A percentile compares a stretch with the other conserved stretches of the same genome.
Evolutionary conservation across 2,113 vertebrate genomes (phyloP).

Genomic region (Chaetodon trifascialis): DNA sequence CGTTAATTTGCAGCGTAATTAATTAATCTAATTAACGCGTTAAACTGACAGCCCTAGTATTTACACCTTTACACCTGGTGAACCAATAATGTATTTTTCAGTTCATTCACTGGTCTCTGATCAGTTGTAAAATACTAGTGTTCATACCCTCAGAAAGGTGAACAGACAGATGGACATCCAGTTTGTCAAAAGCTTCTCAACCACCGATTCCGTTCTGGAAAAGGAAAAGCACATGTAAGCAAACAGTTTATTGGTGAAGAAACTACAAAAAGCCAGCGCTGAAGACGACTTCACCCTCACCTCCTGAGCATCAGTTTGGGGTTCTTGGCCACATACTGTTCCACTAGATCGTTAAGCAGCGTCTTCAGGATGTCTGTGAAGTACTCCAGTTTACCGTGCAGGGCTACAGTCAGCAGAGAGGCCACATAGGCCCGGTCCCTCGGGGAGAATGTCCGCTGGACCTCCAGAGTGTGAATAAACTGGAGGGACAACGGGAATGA

Average conservation of each 20-base stretch:
- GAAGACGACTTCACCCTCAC: conserved; percentile 74
- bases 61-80: too few species aligned
- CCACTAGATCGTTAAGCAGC: conserved; percentile 92
- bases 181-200: conserved; percentile 97
- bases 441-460: conserved; percentile 94
- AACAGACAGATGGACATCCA: conserved; percentile 99
- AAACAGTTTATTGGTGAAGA: neutral
- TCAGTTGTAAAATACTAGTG: neutral
- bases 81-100: too few species aligned
- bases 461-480: conserved; percentile 98
- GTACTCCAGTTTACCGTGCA: conserved; percentile 97
- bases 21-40: too few species aligned
- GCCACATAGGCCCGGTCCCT: conserved; percentile 96
- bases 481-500: conserved; percentile 26
- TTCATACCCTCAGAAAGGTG: conserved; percentile 91
- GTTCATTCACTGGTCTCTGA: neutral
- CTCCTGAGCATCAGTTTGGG: conserved; percentile 97
- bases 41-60: too few species aligned
- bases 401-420: conserved; percentile 92
- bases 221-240: conserved; percentile 17
- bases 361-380: conserved; percentile 98
- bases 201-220: conserved; percentile 95
- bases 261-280: neutral
- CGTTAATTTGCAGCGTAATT: too few species aligned
- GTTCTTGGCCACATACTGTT: conserved; percentile 97